Conservation (phyloP, 2,113 vertebrate genomes). For the Phalacrocorax pelagicus region DNA sequence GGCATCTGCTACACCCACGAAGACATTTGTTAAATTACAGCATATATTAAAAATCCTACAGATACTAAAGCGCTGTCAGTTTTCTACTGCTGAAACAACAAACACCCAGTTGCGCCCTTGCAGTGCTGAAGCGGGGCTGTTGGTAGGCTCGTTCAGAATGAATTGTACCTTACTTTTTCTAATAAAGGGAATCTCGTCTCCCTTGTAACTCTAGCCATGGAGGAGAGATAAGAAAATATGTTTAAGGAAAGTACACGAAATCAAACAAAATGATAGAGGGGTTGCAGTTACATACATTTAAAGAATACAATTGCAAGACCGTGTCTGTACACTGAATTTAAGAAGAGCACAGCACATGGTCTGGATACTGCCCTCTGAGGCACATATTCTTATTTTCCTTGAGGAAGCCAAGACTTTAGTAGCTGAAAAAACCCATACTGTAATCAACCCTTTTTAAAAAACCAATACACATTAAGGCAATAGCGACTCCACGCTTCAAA, state of each 20-base stretch:
- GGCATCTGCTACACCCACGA: constrained; percentile 46
- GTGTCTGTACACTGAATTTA: background rate
- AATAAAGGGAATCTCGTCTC: background rate
- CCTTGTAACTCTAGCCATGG: background rate
- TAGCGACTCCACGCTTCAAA: background rate
- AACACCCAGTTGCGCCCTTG: background rate
- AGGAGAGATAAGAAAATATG: background rate
- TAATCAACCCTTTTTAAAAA: background rate
- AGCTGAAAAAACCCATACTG: background rate
- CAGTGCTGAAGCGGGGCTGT: background rate
- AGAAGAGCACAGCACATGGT: background rate
- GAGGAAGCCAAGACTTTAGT: background rate
- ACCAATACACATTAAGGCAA: background rate
- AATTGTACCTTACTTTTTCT: background rate
- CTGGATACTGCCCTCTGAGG: background rate
- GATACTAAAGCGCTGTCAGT: background rate
- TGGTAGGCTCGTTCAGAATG: background rate
- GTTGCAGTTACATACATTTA: background rate
- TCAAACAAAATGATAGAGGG: background rate
- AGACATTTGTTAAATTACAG: constrained; percentile 51
- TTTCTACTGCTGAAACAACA: constrained; percentile 9
- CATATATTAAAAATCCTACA: constrained; percentile 15
- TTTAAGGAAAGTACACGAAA: background rate
- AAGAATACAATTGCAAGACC: background rate
- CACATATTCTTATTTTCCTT: background rate